A percentile compares a stretch with the other conserved stretches of the same genome.
Evolutionary conservation across 2,888 invertebrate genomes (phyloP).

Genomic region (Aphidius colemani): DNA sequence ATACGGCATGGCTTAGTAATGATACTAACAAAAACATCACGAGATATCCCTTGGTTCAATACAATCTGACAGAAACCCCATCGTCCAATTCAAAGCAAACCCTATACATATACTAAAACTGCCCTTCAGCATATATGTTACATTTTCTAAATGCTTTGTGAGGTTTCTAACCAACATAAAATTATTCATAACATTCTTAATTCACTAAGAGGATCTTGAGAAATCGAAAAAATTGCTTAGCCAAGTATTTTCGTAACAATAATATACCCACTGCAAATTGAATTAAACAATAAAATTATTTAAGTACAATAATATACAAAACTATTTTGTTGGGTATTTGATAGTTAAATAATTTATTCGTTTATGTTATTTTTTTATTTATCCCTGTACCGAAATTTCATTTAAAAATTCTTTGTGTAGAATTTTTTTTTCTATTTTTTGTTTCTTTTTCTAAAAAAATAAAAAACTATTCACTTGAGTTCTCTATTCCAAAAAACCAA

Average conservation of each 20-base stretch:
- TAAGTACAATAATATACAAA: too few relatives aligned
- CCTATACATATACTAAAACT: constrained; percentile 6
- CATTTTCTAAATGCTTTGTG: too few relatives aligned
- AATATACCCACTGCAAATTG: constrained; percentile 3
- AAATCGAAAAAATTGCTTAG: constrained; percentile 13
- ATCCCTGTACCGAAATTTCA: constrained; percentile 10
- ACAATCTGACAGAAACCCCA: constrained; percentile 30
- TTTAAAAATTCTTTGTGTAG: not conserved
- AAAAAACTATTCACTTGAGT: not conserved
- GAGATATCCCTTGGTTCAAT: constrained; percentile 23
- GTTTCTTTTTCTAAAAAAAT: not conserved
- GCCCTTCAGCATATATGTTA: not conserved
- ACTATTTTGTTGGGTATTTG: not conserved
- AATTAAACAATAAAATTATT: not conserved
- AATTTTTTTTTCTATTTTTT: not conserved
- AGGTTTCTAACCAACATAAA: not conserved
- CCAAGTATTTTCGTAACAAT: constrained; percentile 5
- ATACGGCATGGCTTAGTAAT: constrained; percentile 46
- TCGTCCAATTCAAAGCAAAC: constrained; percentile 10
- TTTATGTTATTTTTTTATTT: too few relatives aligned
- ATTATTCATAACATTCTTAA: constrained; percentile 25
- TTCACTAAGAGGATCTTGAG: constrained; percentile 1
- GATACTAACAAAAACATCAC: constrained; percentile 38
- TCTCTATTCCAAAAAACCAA: constrained; percentile 20
- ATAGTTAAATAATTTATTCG: not conserved